Conservation (phyloP, 2,888 invertebrate genomes). For the Phymatocera aterrima region DNA sequence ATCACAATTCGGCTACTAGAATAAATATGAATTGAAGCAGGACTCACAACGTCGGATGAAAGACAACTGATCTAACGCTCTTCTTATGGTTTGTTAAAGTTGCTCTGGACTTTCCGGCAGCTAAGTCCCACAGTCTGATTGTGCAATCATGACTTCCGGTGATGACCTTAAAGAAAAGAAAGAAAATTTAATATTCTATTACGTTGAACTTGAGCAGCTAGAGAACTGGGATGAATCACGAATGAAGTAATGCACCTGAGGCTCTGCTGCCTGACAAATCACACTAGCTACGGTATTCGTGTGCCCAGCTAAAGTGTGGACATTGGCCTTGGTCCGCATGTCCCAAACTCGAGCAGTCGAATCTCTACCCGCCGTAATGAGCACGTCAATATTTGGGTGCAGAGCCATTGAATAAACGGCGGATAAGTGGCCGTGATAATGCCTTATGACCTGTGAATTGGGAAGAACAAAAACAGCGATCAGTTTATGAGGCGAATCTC, state of each 20-base stretch:
- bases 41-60: constrained; percentile 84
- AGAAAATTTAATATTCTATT: constrained; percentile 22
- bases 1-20: constrained; percentile 9
- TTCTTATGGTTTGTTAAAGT: constrained; percentile 99
- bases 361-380: constrained; percentile 96
- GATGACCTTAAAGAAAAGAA: constrained; percentile 80
- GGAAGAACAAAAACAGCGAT: constrained; percentile 24
- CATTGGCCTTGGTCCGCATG: constrained; percentile 98
- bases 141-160: constrained; percentile 98
- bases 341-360: constrained; percentile 99
- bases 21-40: not conserved
- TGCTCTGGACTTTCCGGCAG: constrained; percentile 94
- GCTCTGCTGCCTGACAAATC: constrained; percentile 94
- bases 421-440: constrained; percentile 99
- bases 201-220: not conserved
- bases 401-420: constrained; percentile 95
- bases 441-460: constrained; percentile 90
- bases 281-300: constrained; percentile 98
- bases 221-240: not conserved
- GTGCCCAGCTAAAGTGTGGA: constrained; percentile 96
- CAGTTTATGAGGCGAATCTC: too few relatives aligned
- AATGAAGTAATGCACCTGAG: constrained; percentile 80
- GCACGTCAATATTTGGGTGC: constrained; percentile 96
- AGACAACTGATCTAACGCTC: constrained; percentile 87
- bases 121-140: constrained; percentile 97